A percentile compares a stretch with the other conserved stretches of the same genome.
Evolutionary conservation across 1,140 invertebrate species (phyloP).

Genomic region (Tetramorium alpestre): DNA sequence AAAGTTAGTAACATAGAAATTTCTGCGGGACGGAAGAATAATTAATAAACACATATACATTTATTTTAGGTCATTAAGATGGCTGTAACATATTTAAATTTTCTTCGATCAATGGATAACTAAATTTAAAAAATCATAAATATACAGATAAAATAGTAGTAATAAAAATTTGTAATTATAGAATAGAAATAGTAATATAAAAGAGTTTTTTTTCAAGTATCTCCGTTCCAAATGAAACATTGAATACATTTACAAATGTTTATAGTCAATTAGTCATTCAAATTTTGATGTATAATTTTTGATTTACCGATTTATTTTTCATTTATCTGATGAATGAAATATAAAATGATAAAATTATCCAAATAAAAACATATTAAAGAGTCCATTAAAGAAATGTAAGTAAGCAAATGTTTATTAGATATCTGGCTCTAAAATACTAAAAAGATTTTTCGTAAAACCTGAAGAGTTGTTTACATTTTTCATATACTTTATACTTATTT

Average conservation of each 20-base stretch:
- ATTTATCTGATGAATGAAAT: background rate
- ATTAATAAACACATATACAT: background rate
- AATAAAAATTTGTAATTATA: background rate
- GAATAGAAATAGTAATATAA: background rate
- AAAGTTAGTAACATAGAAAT: background rate
- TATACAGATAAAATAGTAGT: background rate
- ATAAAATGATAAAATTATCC: background rate
- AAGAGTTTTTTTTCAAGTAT: background rate
- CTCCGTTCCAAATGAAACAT: background rate
- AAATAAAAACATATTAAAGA: background rate
- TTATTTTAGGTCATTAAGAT: conserved; percentile 39
- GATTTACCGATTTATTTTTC: background rate
- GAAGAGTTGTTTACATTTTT: too few relatives aligned
- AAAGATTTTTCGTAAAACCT: too few relatives aligned
- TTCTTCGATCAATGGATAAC: background rate
- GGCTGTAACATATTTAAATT: conserved; percentile 28
- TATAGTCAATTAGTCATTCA: background rate
- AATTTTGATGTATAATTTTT: background rate
- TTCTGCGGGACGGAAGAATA: background rate
- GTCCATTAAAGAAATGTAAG: too few relatives aligned
- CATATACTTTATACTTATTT: too few relatives aligned
- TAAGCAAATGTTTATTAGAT: too few relatives aligned
- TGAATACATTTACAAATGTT: background rate
- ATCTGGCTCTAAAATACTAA: too few relatives aligned
- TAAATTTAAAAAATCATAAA: background rate